Evolutionary conservation across 2,113 vertebrate genomes (phyloP).

Genomic region (Nothobranchius kuhntae): DNA sequence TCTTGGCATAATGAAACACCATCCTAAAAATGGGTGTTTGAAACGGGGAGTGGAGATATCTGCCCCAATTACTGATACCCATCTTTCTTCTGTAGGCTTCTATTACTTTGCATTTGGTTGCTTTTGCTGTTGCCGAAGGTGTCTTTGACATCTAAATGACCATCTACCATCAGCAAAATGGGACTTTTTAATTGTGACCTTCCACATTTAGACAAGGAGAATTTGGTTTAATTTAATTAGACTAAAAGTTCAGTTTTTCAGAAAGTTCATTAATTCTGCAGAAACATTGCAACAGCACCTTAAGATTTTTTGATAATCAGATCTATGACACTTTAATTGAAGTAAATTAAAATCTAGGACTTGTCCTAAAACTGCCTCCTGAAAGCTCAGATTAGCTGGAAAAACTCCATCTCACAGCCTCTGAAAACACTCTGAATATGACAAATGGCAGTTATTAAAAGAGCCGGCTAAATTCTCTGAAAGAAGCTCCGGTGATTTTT

Average conservation of each 20-base stretch:
- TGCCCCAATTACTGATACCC: constrained; percentile 81
- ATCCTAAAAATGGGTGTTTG: constrained; percentile 78
- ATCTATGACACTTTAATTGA: no score
- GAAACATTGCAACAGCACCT: no score
- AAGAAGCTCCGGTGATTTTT: background rate
- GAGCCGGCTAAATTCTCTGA: background rate
- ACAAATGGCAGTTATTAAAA: constrained; percentile 1
- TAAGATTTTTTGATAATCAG: no score
- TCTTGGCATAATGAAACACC: constrained; percentile 88
- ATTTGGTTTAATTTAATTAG: background rate
- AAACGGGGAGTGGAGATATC: constrained; percentile 81
- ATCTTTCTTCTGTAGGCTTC: constrained; percentile 67
- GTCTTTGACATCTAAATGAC: constrained; percentile 62
- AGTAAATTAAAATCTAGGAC: background rate
- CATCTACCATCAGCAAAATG: constrained; percentile 35
- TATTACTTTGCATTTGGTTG: constrained; percentile 51
- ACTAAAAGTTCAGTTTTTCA: background rate
- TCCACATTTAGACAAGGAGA: constrained; percentile 39
- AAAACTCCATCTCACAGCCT: background rate
- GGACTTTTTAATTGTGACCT: constrained; percentile 43
- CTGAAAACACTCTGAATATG: background rate
- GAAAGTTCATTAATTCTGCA: background rate
- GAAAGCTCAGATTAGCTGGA: background rate
- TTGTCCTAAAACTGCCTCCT: background rate
- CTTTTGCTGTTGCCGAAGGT: constrained; percentile 44